Evolutionary conservation across 1,140 invertebrate species (phyloP).

Genomic region (Hydropsyche tenuis): DNA sequence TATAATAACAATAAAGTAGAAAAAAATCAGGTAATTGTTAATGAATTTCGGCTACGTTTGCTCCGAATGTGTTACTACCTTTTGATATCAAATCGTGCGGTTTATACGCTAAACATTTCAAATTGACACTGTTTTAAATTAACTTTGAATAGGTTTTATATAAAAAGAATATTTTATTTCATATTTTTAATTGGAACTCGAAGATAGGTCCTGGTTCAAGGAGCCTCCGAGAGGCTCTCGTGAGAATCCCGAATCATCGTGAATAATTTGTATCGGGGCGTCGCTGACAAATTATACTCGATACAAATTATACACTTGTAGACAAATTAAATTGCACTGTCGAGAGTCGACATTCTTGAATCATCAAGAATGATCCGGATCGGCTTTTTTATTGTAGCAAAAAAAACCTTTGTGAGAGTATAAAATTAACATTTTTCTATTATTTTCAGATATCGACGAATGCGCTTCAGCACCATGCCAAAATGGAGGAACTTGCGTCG

Average conservation of each 20-base stretch:
- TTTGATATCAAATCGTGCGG: no score
- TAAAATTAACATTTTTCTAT: constrained; percentile 42
- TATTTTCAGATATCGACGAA: constrained; percentile 77
- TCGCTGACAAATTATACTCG: constrained; percentile 19
- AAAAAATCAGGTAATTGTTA: no score
- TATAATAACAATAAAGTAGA: no score
- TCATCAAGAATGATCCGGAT: no score
- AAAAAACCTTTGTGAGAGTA: neutral
- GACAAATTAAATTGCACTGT: no score
- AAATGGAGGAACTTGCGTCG: constrained; percentile 86
- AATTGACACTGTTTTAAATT: no score
- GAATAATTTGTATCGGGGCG: constrained; percentile 26
- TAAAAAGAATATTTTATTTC: neutral
- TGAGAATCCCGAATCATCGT: constrained; percentile 24
- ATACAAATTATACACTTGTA: constrained; percentile 18
- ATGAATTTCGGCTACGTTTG: no score
- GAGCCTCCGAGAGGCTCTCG: neutral
- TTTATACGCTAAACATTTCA: no score
- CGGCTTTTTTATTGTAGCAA: neutral
- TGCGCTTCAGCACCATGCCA: constrained; percentile 83
- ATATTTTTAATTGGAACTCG: neutral
- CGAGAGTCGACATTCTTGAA: no score
- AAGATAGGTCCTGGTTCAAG: neutral
- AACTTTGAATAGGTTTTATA: neutral
- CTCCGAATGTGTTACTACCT: no score